Evolutionary conservation across 2,888 invertebrate species (phyloP), one percentile per base, ranked within the genome.

Genomic region (Andrena minutula): DNA sequence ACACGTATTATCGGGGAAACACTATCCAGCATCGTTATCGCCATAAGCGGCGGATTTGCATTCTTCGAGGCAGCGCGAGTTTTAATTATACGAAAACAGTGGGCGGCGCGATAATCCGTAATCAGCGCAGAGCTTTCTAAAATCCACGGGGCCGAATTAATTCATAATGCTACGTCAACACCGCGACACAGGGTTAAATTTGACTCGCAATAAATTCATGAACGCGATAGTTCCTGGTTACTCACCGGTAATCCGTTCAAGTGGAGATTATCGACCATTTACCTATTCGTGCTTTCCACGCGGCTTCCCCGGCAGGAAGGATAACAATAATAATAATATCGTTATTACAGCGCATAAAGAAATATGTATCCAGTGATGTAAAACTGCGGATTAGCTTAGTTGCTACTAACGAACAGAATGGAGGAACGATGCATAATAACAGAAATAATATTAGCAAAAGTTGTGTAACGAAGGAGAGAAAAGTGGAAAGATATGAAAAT

Each of bases 51-150:
- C 47, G 75, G 64, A 82, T 80, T 82, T 80, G 56, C 72, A 76
- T 69, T 81, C 76, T 72, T 72, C 68, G 35, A 1, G 12, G 51
- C 23, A 1, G 66, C 58, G 56, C 72, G 70, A 83, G 71, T 84
- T 84, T 84, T 84, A 84, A 83, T 84, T 79, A 79, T 76, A 83
- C n/a, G 80, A 81, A 76, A 85, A 84, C 81, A 83, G 35, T n/a
- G 70, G 23, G 2, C 12, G 26, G 10, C 2, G 53, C 56, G 63
- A 28, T 74, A 71, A 77, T 51, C 74, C 71, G 61, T 75, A 79
- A 81, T 83, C 76, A 73, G 70, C 68, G 56, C 47, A 56, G 58
- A 56, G 73, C 66, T 72, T 82, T 74, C 76, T 64, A 72, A 87
- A 87, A 79, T 72, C 79, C 78, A 1, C 28, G 70, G 20, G 28